Conservation (phyloP, 2,888 invertebrate species). For the Sinelater perroti region DNA sequence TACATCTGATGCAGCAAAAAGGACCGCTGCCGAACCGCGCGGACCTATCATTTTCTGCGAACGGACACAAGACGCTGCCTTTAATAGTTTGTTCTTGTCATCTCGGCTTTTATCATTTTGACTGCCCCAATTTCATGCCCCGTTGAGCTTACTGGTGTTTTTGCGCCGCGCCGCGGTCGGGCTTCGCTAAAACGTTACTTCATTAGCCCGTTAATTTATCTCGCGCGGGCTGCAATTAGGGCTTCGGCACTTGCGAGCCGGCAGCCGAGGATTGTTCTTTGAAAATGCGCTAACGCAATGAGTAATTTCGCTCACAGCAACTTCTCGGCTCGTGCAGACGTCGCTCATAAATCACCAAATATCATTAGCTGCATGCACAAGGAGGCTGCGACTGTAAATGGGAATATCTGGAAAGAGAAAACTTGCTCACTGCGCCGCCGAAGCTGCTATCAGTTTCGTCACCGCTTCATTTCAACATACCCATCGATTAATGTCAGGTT, state of each 20-base stretch:
- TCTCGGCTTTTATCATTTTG: constrained; percentile 17
- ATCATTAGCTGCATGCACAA: constrained; percentile 2
- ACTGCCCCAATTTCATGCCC: constrained; percentile 18
- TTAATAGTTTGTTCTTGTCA: constrained; percentile 13
- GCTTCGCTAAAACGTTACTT: constrained; percentile 4
- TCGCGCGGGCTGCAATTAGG: not conserved
- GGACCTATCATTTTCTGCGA: constrained; percentile 21
- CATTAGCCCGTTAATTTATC: constrained; percentile 4
- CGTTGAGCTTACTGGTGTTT: constrained; percentile 17
- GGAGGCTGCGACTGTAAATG: not conserved
- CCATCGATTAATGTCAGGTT: constrained; percentile 46
- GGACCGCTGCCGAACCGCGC: not conserved
- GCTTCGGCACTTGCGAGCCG: not conserved
- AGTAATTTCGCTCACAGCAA: constrained; percentile 20
- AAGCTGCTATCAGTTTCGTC: constrained; percentile 36
- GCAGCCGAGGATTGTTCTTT: constrained; percentile 7
- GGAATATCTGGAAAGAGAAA: constrained; percentile 6
- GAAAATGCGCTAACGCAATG: constrained; percentile 15
- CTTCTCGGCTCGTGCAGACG: constrained; percentile 8
- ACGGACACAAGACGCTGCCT: constrained; percentile 9
- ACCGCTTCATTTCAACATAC: constrained; percentile 40
- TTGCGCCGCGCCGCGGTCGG: not conserved
- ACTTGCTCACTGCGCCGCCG: not conserved
- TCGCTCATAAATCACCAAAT: constrained; percentile 8
- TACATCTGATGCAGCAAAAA: constrained; percentile 16